These are phyloP conservation scores for Hedychridium roseum DNA, from an alignment of 2,888 invertebrate genomes.

Conservation along the genomic window DNA sequence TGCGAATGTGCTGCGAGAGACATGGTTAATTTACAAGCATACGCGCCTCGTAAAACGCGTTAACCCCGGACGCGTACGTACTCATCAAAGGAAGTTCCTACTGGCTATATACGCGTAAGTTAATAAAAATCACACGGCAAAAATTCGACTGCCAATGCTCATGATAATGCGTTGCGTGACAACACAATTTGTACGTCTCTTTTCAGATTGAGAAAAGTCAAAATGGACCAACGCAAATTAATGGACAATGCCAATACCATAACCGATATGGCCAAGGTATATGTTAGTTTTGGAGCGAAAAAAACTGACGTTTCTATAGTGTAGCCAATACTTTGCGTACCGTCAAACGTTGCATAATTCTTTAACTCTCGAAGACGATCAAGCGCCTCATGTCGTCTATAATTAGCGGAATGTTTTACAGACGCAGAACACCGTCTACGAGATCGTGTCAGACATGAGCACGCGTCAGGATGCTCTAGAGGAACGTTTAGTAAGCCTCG, in stretches of 20 bases:
- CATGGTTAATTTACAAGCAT: conserved; percentile 99
- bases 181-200: conserved; percentile 17
- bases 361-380: too few relatives aligned
- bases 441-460: conserved; percentile 97
- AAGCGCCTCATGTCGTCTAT: too few relatives aligned
- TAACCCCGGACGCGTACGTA: conserved; percentile 93
- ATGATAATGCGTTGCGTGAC: neutral
- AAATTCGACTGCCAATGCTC: neutral
- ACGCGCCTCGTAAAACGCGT: conserved; percentile 98
- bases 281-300: too few relatives aligned
- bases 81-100: conserved; percentile 98
- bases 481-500: conserved; percentile 90
- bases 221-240: conserved; percentile 99
- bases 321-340: too few relatives aligned
- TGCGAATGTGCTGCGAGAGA: conserved; percentile 98
- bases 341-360: too few relatives aligned
- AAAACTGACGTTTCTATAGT: too few relatives aligned
- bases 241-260: conserved; percentile 99
- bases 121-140: neutral
- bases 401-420: too few relatives aligned
- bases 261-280: conserved; percentile 99
- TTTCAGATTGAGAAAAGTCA: conserved; percentile 95
- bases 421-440: conserved; percentile 98
- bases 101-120: conserved; percentile 99
- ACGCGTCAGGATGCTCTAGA: conserved; percentile 92